Conservation (phyloP, 1,140 invertebrate species). For the Drosophila truncata region DNA sequence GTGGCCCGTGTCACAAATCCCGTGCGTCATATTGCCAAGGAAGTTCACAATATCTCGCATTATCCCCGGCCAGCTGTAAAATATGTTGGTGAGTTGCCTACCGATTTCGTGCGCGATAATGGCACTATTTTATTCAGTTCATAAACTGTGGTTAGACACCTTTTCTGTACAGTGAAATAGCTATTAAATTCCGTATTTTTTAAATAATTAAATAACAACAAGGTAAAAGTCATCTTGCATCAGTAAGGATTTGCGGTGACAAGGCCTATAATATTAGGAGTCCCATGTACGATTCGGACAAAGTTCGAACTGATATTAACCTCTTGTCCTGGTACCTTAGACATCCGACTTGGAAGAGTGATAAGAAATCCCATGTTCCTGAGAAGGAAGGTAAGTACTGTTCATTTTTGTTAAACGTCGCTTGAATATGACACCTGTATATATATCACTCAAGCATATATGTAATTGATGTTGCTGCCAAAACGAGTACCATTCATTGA, state of each 20-base stretch:
- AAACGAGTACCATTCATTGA: constrained; percentile 30
- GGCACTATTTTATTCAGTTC: constrained; percentile 18
- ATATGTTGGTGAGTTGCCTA: constrained; percentile 79
- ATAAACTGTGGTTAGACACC: constrained; percentile 46
- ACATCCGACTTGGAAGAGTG: constrained; percentile 87
- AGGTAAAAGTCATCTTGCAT: constrained; percentile 91
- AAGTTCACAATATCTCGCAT: constrained; percentile 78
- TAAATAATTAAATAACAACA: constrained; percentile 75
- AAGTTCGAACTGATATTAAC: constrained; percentile 89
- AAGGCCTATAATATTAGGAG: constrained; percentile 90
- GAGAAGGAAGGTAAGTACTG: constrained; percentile 77
- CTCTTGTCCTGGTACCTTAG: constrained; percentile 91
- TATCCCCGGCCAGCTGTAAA: constrained; percentile 76
- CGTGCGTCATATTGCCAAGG: constrained; percentile 79
- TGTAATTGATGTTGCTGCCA: constrained; percentile 47
- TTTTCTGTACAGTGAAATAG: constrained; percentile 60
- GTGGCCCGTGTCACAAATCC: constrained; percentile 80
- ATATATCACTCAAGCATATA: constrained; percentile 54
- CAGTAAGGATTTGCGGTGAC: constrained; percentile 91
- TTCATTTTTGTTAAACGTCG: constrained; percentile 24
- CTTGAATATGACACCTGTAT: constrained; percentile 62
- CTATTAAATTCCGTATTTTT: constrained; percentile 85
- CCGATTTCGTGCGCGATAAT: not conserved
- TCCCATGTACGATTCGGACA: constrained; percentile 86
- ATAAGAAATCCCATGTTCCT: constrained; percentile 61